Conservation (phyloP, 2,888 invertebrate genomes). For the Thymelicus acteon region DNA sequence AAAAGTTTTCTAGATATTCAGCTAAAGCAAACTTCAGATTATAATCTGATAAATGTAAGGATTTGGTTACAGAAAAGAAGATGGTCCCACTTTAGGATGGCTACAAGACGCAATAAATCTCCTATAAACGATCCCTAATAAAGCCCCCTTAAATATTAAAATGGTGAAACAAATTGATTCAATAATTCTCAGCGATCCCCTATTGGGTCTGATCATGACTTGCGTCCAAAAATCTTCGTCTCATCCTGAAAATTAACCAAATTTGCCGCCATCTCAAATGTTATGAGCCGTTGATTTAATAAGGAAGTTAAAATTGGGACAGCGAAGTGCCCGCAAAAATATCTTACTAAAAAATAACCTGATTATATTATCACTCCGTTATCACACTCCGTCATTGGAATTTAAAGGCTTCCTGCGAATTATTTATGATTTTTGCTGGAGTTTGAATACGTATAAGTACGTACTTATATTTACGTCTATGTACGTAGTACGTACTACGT, state of each 20-base stretch:
- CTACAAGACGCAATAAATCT: background rate
- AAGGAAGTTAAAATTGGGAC: slow-evolving; percentile 23
- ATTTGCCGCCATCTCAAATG: slow-evolving; percentile 1
- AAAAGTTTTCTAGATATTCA: too few relatives aligned
- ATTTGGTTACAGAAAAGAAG: background rate
- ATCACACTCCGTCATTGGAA: background rate
- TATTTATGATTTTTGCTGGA: too few relatives aligned
- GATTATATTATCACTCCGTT: background rate
- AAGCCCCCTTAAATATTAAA: slow-evolving; percentile 6
- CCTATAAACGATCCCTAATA: too few relatives aligned
- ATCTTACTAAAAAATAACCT: background rate
- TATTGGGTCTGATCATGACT: background rate
- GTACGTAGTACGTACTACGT: too few relatives aligned
- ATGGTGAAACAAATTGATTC: slow-evolving; percentile 7
- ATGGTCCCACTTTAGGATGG: background rate
- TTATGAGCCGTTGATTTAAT: slow-evolving; percentile 20
- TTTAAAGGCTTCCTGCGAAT: background rate
- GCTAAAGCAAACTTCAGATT: too few relatives aligned
- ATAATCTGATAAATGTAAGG: too few relatives aligned
- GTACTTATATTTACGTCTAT: too few relatives aligned
- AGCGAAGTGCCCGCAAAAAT: background rate
- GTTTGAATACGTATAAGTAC: too few relatives aligned
- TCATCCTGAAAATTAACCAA: slow-evolving; percentile 10
- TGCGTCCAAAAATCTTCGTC: background rate
- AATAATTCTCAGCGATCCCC: background rate